A percentile compares a stretch with the other conserved stretches of the same genome.
Evolutionary conservation across 2,113 vertebrate genomes (phyloP).

Genomic region (Neolamprologus sp.): DNA sequence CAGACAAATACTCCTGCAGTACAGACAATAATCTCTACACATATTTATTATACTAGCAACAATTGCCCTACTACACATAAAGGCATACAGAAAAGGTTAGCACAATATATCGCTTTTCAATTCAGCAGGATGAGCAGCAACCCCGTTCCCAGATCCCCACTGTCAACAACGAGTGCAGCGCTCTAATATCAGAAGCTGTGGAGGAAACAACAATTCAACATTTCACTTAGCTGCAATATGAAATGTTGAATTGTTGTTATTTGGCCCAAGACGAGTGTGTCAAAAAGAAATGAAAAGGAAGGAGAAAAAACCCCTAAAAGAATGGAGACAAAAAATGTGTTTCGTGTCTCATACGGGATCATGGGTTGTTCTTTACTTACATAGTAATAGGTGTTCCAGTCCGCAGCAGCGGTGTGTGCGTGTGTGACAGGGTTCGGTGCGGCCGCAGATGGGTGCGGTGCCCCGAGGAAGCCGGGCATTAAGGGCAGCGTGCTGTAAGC

Average conservation of each 20-base stretch:
- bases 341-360: not conserved
- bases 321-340: not conserved
- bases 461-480: slow-evolving; percentile 70
- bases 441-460: slow-evolving; percentile 55
- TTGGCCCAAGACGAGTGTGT: not conserved
- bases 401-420: slow-evolving; percentile 46
- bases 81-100: not conserved
- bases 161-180: not conserved
- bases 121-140: not conserved
- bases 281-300: not conserved
- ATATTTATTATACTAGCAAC: not conserved
- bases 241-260: slow-evolving; percentile 7
- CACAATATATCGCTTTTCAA: not conserved
- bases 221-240: not conserved
- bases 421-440: slow-evolving; percentile 48
- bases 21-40: not conserved
- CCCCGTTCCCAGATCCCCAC: not conserved
- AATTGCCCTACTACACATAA: not conserved
- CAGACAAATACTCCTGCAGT: not conserved
- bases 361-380: slow-evolving; percentile 49
- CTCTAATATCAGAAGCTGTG: not conserved
- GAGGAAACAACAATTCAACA: not conserved
- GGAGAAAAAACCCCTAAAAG: rapidly evolving
- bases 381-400: slow-evolving; percentile 78
- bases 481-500: slow-evolving; percentile 72